Evolutionary conservation across 2,888 invertebrate genomes (phyloP).

Genomic region (Heliconius hortense): DNA sequence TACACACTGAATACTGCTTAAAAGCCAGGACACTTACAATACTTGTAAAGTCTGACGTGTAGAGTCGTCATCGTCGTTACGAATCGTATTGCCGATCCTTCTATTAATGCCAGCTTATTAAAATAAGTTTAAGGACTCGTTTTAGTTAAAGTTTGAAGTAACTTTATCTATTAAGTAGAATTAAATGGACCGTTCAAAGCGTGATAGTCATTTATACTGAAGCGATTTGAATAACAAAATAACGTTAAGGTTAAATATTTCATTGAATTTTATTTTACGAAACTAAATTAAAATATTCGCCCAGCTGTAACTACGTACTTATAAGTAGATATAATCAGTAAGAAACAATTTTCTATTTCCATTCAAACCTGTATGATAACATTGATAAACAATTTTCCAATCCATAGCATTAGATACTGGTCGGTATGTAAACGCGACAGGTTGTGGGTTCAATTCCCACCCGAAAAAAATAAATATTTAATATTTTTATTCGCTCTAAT

Average conservation of each 20-base stretch:
- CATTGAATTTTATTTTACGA: too few species aligned
- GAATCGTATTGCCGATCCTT: too few species aligned
- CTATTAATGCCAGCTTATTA: too few species aligned
- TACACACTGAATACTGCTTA: neutral
- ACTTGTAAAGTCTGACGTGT: neutral
- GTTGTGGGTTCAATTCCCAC: too few species aligned
- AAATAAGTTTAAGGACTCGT: neutral
- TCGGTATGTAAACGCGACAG: neutral
- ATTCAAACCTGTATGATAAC: slow-evolving; percentile 6
- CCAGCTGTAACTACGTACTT: neutral
- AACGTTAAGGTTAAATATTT: neutral
- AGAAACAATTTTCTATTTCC: neutral
- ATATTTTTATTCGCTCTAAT: too few species aligned
- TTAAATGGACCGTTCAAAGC: neutral
- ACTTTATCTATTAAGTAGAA: neutral
- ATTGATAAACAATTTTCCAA: neutral
- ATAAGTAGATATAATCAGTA: neutral
- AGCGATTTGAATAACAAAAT: neutral
- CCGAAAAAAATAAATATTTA: too few species aligned
- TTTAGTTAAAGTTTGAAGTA: neutral
- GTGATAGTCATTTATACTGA: too few species aligned
- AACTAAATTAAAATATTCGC: too few species aligned
- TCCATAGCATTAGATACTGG: neutral
- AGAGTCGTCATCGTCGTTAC: too few species aligned
- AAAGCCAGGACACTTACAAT: neutral